Base-by-base conservation (phyloP, 2,113 vertebrate species). In the Sinocyclocheilus grahami region DNA sequence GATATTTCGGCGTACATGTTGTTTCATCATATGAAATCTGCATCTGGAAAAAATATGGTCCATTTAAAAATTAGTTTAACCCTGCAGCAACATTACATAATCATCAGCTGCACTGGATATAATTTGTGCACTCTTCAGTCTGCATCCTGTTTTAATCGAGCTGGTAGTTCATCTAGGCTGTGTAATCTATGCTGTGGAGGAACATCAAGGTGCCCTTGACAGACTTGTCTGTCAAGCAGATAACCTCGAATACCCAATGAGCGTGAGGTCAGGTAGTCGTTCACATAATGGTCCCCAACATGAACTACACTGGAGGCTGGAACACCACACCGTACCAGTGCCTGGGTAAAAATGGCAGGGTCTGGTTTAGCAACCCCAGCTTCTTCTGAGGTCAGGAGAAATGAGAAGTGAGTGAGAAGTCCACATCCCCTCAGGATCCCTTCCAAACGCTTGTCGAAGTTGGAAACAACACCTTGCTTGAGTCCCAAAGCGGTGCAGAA, bases 401-500 rank as follows among this genome's bases (percentile, higher is more conserved):
- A 99, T 20, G 94, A 93, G 0, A 99, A 99, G 90, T 97, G 90
- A 30, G 94, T 90, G 74, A 92, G 90, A 39, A 99, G 95, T 67
- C 89, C 87, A 82, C 96, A 96, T 13, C 71, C 92, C 0, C 0
- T 79, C 55, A 99, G 92, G 77, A 99, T 91, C 7, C 30, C 87
- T 85, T 97, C 95, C 16, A 99, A 92, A 2, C 97, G 94, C 2
- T 0, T 90, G 85, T 99, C 98, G 3, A 99, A 99, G 93, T 99
- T 99, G 86, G 97, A 99, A 16, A 99, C 87, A 0, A 97, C 94
- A 0, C 93, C 97, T 87, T 97, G 94, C 81, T 82, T 92, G 84
- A 99, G 91, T 11, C 97, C 97, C 0, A 92, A 92, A 79, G 92
- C 87, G 10, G 88, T 86, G 81, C 97, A 98, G 10, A 0, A 90